Conservation (phyloP, 2,113 vertebrate species). For the Leptobrachium leishanense region DNA sequence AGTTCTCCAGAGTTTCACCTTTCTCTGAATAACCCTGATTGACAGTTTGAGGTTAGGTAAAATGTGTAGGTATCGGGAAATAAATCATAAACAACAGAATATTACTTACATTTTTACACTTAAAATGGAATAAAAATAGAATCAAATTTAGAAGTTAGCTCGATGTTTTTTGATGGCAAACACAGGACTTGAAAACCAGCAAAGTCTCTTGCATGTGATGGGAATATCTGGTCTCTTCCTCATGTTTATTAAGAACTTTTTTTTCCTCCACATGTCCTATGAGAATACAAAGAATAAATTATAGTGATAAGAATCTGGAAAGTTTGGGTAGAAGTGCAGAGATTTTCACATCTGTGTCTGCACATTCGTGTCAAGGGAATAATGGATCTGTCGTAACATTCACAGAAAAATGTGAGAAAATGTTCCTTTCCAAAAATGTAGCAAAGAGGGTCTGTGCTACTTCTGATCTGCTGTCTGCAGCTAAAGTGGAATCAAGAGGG, state of each 20-base stretch:
- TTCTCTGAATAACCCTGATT: too few relatives aligned
- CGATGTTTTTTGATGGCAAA: conserved; percentile 49
- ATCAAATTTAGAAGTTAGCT: neutral
- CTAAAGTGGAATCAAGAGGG: conserved; percentile 22
- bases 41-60: too few relatives aligned
- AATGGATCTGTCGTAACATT: conserved; percentile 68
- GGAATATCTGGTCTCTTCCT: conserved; percentile 60
- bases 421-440: conserved; percentile 56
- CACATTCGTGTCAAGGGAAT: conserved; percentile 76
- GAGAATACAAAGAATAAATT: conserved; percentile 80
- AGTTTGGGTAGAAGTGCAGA: conserved; percentile 73
- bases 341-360: conserved; percentile 88
- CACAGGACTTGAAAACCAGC: conserved; percentile 55
- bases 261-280: conserved; percentile 55
- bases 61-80: too few relatives aligned
- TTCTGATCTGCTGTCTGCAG: conserved; percentile 52
- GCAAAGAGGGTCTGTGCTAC: conserved; percentile 51
- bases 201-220: conserved; percentile 54
- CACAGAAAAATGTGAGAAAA: conserved; percentile 69
- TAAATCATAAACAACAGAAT: too few relatives aligned
- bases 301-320: conserved; percentile 79
- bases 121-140: neutral
- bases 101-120: neutral
- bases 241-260: conserved; percentile 67
- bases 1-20: too few relatives aligned